Evolutionary conservation across 2,797 vertebrate genomes (phyloP).

Genomic region (Knipowitschia caucasica): DNA sequence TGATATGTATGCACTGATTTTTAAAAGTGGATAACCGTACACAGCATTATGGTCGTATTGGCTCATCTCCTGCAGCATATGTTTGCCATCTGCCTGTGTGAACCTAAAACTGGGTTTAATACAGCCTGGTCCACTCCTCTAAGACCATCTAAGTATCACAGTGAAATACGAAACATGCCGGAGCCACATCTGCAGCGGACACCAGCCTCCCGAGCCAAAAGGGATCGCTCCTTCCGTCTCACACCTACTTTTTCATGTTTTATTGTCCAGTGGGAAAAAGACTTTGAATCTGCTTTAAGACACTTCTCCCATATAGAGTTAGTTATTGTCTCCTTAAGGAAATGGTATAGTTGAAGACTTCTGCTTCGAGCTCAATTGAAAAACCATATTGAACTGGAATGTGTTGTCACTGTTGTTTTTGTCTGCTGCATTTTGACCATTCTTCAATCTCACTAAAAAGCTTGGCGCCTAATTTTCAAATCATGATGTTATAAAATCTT

Average conservation of each 20-base stretch:
- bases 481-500: no score
- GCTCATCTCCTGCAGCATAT: constrained; percentile 28
- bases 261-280: constrained; percentile 57
- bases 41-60: constrained; percentile 18
- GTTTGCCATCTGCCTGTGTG: constrained; percentile 44
- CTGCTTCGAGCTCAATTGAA: constrained; percentile 9
- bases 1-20: constrained; percentile 11
- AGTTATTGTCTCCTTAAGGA: constrained; percentile 36
- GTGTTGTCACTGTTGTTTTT: neutral
- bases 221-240: constrained; percentile 48
- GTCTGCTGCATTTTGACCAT: neutral
- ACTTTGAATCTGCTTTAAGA: constrained; percentile 54
- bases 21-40: constrained; percentile 22
- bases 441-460: neutral
- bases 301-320: constrained; percentile 25
- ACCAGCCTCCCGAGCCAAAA: constrained; percentile 42
- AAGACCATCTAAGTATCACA: constrained; percentile 52
- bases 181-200: constrained; percentile 64
- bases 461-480: no score
- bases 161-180: constrained; percentile 64
- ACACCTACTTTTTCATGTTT: constrained; percentile 62
- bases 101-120: constrained; percentile 47
- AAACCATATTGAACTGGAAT: neutral
- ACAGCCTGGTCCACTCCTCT: constrained; percentile 37
- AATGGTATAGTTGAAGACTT: constrained; percentile 12